Percentiles rank a stretch among this genome's conserved stretches.
Conservation (phyloP, 2,888 invertebrate genomes). For the Eristalis pertinax region DNA sequence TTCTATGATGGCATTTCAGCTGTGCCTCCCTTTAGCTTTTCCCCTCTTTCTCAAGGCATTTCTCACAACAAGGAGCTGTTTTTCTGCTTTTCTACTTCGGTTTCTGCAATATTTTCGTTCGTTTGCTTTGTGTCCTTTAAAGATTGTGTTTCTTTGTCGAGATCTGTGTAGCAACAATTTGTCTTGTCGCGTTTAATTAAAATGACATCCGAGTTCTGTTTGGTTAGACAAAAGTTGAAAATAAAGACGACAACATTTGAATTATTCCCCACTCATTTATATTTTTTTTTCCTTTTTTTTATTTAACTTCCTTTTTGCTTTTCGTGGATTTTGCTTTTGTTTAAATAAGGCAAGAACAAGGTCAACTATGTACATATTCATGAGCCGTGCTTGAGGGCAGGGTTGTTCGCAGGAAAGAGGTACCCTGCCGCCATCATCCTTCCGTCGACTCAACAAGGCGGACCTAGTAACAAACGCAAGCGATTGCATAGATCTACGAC, state of each 20-base stretch:
- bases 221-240: slow-evolving; percentile 33
- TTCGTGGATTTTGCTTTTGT: background rate
- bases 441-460: too few relatives aligned
- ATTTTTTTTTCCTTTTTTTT: background rate
- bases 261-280: slow-evolving; percentile 1
- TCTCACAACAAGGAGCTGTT: slow-evolving; percentile 38
- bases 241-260: slow-evolving; percentile 26
- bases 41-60: background rate
- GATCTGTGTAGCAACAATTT: background rate
- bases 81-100: background rate
- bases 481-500: too few relatives aligned
- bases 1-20: slow-evolving; percentile 6
- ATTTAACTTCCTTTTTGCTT: background rate
- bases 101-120: background rate
- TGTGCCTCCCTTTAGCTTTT: background rate
- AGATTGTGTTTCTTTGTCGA: background rate
- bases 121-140: background rate
- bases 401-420: too few relatives aligned
- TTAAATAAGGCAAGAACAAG: background rate
- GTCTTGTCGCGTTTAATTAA: slow-evolving; percentile 49
- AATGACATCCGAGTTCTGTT: slow-evolving; percentile 51
- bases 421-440: too few relatives aligned
- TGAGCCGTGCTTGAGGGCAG: too few relatives aligned
- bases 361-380: too few relatives aligned
- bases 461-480: too few relatives aligned